Evolutionary conservation across 2,888 invertebrate species (phyloP), one percentile per base, ranked within the genome.

Genomic region (Argynnis bischoffii): DNA sequence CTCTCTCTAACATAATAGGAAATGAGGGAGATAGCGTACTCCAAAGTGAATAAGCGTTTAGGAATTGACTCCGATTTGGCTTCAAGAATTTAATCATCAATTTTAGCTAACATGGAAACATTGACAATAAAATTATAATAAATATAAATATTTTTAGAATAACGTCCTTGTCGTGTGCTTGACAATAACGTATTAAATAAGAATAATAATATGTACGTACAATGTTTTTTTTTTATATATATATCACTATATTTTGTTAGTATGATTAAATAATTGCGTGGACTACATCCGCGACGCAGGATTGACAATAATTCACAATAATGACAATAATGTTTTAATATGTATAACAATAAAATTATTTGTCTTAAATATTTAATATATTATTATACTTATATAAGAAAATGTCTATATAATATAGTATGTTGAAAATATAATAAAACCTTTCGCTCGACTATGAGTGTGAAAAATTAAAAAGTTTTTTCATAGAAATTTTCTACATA

Each of bases 91-190:
- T 21, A 63, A 61, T 57, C 47, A 64, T 41, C 21, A 16, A 55
- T 48, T 61, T 14, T 73, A 69, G 47, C n/a, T 71, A 76, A 68
- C 75, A 73, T 79, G 74, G 75, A 78, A 84, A 80, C 73, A 72
- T 77, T 79, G 84, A 87, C 84, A 85, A 84, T 85, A 83, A 83
- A 66, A 66, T 35, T 35, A n/a, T 3, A 14, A 48, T 59, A 31
- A 59, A 41, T 16, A 55, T 59, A 16, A 54, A 56, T 66, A 72
- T 72, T 72, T 74, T 69, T 72, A 70, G 53, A 53, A 59, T 70
- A 70, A 69, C 64, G 70, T 74, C 69, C 68, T 69, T 59, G 66
- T 69, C 74, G 76, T 78, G 79, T 81, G 78, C 77, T 81, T 78
- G 83, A 86, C 83, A 84, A 86, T 83, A 84, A 80, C 63, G 64